Percentiles rank a stretch among this genome's conserved stretches.
These are phyloP conservation scores for Synanthedon vespiformis DNA, from an alignment of 2,888 invertebrate genomes.

Conservation along the genomic window DNA sequence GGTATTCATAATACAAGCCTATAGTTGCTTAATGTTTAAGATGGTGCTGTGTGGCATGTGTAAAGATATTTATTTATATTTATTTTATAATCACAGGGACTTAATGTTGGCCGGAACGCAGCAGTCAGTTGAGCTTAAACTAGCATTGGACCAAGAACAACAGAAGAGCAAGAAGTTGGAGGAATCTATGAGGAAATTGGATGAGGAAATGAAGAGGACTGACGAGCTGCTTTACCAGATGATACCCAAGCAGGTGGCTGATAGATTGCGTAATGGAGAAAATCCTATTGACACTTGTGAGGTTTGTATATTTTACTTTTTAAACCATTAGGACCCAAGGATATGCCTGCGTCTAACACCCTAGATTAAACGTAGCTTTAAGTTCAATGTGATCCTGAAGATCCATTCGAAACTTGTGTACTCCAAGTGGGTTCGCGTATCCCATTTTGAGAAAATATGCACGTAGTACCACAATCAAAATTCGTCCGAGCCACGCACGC, in stretches of 20 bases:
- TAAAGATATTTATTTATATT: too few relatives aligned
- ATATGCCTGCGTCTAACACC: too few relatives aligned
- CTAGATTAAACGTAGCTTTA: too few relatives aligned
- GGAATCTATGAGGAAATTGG: slow-evolving; percentile 95
- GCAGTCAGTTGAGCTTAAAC: slow-evolving; percentile 94
- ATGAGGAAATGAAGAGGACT: slow-evolving; percentile 95
- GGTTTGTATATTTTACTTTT: slow-evolving; percentile 62
- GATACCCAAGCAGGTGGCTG: slow-evolving; percentile 98
- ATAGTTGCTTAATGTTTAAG: too few relatives aligned
- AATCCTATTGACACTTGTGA: slow-evolving; percentile 97
- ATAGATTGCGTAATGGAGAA: slow-evolving; percentile 91
- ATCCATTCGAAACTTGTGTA: too few relatives aligned
- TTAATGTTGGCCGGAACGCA: slow-evolving; percentile 96
- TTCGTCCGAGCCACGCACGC: too few relatives aligned
- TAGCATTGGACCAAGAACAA: slow-evolving; percentile 96
- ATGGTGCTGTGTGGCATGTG: too few relatives aligned
- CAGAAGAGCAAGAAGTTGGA: slow-evolving; percentile 96
- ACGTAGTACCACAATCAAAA: too few relatives aligned
- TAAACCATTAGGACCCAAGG: background rate
- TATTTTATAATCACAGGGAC: slow-evolving; percentile 84
- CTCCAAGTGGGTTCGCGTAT: too few relatives aligned
- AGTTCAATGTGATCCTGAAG: too few relatives aligned
- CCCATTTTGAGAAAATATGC: too few relatives aligned
- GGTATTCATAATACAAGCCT: too few relatives aligned
- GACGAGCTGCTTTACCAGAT: slow-evolving; percentile 97